Conservation (phyloP, 2,797 vertebrate genomes). For the Notolabrus celidotus region DNA sequence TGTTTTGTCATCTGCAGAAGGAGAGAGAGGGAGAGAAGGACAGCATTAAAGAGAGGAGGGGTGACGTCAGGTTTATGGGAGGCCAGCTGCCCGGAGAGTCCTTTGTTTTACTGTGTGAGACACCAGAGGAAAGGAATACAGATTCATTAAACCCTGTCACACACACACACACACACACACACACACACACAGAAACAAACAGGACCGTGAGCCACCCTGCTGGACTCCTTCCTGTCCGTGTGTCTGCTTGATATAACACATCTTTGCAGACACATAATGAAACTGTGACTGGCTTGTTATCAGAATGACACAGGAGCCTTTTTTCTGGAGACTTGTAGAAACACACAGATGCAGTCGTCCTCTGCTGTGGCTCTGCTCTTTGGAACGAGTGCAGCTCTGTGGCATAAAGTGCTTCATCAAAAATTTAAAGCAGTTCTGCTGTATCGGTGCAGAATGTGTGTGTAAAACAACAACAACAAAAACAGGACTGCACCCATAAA, state of each 20-base stretch:
- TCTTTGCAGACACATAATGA: background rate
- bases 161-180: background rate
- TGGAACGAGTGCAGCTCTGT: background rate
- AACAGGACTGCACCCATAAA: background rate
- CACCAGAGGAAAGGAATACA: slow-evolving; percentile 30
- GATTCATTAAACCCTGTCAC: slow-evolving; percentile 42
- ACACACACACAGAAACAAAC: background rate
- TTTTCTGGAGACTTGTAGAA: background rate
- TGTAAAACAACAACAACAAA: background rate
- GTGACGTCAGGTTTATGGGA: slow-evolving; percentile 61
- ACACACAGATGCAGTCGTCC: background rate
- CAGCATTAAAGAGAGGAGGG: slow-evolving; percentile 28
- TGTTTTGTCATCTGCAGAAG: slow-evolving; percentile 25
- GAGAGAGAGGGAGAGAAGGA: background rate
- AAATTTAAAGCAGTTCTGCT: background rate
- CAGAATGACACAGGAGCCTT: background rate
- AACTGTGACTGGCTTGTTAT: background rate
- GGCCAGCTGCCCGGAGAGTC: slow-evolving; percentile 45
- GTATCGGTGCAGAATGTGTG: background rate
- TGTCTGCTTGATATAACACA: slow-evolving; percentile 12
- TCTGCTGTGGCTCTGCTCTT: background rate
- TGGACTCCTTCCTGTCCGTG: slow-evolving; percentile 1
- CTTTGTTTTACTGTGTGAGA: slow-evolving; percentile 55
- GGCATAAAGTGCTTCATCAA: background rate
- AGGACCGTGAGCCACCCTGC: background rate